Percentiles rank a stretch among this genome's conserved stretches.
phyloP scores from a whole-genome alignment of 64 coral and sea anemone genomes.

The Astreopora myriophthalma region DNA sequence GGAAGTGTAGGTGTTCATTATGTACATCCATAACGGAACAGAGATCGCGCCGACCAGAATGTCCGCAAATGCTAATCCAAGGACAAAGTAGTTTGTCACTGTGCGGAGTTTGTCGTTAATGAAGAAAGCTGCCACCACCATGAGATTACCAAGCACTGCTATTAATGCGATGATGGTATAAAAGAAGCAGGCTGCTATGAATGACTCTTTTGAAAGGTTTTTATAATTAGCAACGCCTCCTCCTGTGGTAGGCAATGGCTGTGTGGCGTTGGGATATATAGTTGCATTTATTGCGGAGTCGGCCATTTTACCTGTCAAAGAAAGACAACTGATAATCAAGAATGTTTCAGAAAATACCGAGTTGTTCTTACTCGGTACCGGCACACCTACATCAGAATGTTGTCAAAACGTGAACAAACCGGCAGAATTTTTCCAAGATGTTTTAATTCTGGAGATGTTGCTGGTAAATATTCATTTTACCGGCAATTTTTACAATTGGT shows the following conservation, averaged over 20 bases:
- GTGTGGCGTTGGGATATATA: not conserved
- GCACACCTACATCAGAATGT: too few species aligned
- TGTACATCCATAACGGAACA: constrained; percentile 86
- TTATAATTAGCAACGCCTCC: not conserved
- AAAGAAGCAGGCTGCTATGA: constrained; percentile 58
- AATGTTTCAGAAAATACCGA: too few species aligned
- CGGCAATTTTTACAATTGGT: too few species aligned
- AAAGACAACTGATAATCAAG: not conserved
- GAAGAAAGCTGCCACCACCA: constrained; percentile 81
- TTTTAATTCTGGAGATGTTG: too few species aligned
- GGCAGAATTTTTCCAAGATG: too few species aligned
- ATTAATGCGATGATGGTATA: constrained; percentile 71
- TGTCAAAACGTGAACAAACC: too few species aligned
- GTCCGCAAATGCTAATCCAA: constrained; percentile 80
- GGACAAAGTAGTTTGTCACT: constrained; percentile 81
- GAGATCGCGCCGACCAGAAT: constrained; percentile 84
- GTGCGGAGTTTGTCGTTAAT: constrained; percentile 85
- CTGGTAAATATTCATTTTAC: too few species aligned
- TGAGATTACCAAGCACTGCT: constrained; percentile 78
- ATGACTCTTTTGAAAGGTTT: constrained; percentile 21
- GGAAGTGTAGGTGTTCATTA: constrained; percentile 3
- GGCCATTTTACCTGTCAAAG: not conserved
- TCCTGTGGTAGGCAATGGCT: not conserved
- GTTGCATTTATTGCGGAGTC: not conserved
- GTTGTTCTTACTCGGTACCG: too few species aligned